phyloP scores from a whole-genome alignment of 2,797 vertebrate genomes.

The Oreonectes daqikongensis region DNA sequence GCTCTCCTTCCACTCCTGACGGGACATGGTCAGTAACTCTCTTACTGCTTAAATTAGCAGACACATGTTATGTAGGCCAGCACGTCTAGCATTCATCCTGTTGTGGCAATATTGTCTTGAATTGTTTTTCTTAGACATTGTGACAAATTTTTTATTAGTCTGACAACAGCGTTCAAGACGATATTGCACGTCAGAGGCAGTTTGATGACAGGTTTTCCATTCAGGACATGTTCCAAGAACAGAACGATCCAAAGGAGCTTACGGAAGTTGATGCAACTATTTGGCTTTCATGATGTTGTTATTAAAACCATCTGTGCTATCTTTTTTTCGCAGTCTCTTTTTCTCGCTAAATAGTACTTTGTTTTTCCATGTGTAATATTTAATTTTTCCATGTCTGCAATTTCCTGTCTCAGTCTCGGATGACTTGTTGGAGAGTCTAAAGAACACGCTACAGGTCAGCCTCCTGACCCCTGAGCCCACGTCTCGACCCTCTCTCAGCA shows the following conservation, averaged over 20 bases:
- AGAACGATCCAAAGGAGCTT: slow-evolving; percentile 5
- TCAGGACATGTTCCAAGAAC: slow-evolving; percentile 20
- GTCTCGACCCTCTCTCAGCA: slow-evolving; percentile 81
- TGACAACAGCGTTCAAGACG: not conserved
- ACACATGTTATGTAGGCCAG: slow-evolving; percentile 18
- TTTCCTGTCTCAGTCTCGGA: slow-evolving; percentile 68
- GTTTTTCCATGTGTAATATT: not conserved
- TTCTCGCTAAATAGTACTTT: not conserved
- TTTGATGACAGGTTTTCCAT: slow-evolving; percentile 29
- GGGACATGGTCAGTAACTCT: slow-evolving; percentile 82
- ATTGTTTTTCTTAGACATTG: slow-evolving; percentile 29
- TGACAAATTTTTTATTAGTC: slow-evolving; percentile 15
- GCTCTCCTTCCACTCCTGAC: slow-evolving; percentile 80
- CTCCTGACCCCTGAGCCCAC: slow-evolving; percentile 83
- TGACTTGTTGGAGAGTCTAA: slow-evolving; percentile 79
- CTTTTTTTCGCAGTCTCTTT: no score
- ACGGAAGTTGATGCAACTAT: slow-evolving; percentile 25
- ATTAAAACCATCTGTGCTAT: not conserved
- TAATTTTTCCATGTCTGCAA: slow-evolving; percentile 19
- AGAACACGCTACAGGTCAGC: slow-evolving; percentile 80
- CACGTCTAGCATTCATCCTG: slow-evolving; percentile 44
- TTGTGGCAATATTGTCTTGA: slow-evolving; percentile 24
- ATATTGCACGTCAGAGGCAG: not conserved
- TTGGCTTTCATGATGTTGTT: slow-evolving; percentile 5
- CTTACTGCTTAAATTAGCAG: slow-evolving; percentile 12